Evolutionary conservation across 92 coral and sea anemone genomes (phyloP).

Genomic region (Montipora capitata): DNA sequence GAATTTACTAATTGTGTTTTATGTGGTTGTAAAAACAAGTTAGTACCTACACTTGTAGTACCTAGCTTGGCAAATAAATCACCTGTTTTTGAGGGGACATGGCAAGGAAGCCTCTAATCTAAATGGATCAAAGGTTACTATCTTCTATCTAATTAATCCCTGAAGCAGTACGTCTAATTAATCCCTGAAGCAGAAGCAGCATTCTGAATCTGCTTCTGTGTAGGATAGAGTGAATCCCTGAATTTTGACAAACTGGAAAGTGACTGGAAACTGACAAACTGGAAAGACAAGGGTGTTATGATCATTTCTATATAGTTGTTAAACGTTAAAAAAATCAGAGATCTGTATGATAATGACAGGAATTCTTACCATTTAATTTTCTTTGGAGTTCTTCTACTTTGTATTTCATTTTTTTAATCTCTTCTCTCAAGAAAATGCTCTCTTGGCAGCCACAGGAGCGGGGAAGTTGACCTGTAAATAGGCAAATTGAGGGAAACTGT

Average conservation of each 20-base stretch:
- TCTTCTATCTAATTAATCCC: conserved; percentile 2
- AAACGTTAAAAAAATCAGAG: conserved; percentile 6
- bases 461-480: conserved; percentile 15
- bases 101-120: background rate
- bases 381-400: conserved; percentile 14
- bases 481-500: conserved; percentile 14
- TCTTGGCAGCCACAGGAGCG: conserved; percentile 30
- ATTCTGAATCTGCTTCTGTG: conserved; percentile 19
- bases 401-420: background rate
- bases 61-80: conserved; percentile 16
- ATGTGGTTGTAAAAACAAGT: conserved; percentile 16
- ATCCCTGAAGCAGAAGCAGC: background rate
- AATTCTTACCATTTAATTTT: conserved; percentile 17
- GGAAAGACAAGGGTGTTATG: conserved; percentile 26
- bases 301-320: conserved; percentile 1
- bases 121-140: background rate
- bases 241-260: conserved; percentile 18
- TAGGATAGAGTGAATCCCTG: conserved; percentile 24
- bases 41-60: background rate
- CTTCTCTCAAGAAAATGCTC: conserved; percentile 10
- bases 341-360: conserved; percentile 24
- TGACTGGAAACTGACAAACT: conserved; percentile 31
- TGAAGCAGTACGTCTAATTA: too few relatives aligned
- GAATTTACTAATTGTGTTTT: conserved; percentile 7
- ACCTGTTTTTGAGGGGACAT: conserved; percentile 20